These are phyloP conservation scores for Phalacrocorax carbo DNA, from an alignment of 2,113 vertebrate genomes.

Conservation along the genomic window DNA sequence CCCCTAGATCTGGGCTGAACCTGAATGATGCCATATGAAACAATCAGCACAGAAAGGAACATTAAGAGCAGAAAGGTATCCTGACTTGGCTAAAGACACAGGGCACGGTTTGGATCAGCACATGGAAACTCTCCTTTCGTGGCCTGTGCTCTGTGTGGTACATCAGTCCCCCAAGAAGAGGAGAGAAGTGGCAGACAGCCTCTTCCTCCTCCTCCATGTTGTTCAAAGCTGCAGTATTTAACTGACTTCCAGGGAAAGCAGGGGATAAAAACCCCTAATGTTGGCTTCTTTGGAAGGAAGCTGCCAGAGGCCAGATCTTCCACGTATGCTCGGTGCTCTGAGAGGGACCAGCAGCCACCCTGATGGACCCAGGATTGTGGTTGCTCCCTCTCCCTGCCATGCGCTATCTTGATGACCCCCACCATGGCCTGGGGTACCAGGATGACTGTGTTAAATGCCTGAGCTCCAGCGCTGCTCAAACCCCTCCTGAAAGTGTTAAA, in stretches of 20 bases:
- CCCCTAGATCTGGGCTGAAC: neutral
- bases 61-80: neutral
- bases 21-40: fast-evolving
- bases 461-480: neutral
- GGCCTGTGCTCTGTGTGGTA: neutral
- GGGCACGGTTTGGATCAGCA: neutral
- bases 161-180: neutral
- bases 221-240: neutral
- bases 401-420: neutral
- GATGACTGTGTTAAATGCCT: neutral
- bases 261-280: neutral
- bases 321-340: neutral
- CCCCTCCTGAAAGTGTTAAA: constrained; percentile 59
- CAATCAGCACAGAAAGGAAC: neutral
- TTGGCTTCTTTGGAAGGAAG: neutral
- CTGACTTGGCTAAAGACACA: neutral
- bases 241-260: neutral
- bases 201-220: neutral
- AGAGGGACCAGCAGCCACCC: neutral
- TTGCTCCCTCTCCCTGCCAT: neutral
- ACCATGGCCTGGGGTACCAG: neutral
- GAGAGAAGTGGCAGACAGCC: neutral
- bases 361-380: fast-evolving
- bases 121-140: neutral
- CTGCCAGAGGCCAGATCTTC: neutral